Evolutionary conservation across 2,888 invertebrate species (phyloP), one percentile per base, ranked within the genome.

Genomic region (Ophion ellenae): DNA sequence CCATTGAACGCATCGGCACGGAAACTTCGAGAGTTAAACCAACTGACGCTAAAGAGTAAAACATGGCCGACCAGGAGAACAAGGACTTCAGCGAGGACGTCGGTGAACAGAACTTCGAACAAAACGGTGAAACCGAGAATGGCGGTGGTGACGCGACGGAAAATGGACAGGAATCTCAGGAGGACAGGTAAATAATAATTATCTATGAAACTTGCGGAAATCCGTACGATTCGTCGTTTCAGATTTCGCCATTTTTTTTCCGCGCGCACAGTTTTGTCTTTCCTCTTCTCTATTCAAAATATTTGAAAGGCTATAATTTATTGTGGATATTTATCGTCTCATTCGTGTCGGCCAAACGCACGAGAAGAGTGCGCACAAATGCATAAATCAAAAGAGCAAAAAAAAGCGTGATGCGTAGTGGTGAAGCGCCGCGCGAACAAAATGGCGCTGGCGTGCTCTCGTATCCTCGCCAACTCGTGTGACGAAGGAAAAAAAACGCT

Each of bases 101-200:
- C 83, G 94, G 95, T 73, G 96, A 97, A 91, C 96, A 96, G 94
- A 95, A 94, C 90, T 95, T 95, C 88, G 94, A 95, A 88, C 96
- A 96, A 94, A 95, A 95, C 92, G 94, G 94, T 88, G 93, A 94
- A 73, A 94, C 95, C 85, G 96, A 96, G 94, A 96, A 96, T 93
- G 86, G 86, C 66, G 81, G 96, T 90, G 97, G 96, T 93, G 96
- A 95, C 92, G 96, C 95, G 91, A 95, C 96, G 91, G 97, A 97
- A 93, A 96, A 96, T 94, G 96, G 96, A 89, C 93, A 93, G 89
- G 94, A 94, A 80, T 92, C 93, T 53, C 93, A 94, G 86, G 94
- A 94, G 88, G 94, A 94, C 91, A 94, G 94, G 94, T 94, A 94
- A 93, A 86, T 87, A 81, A 88, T 87, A 76, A 61, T 66, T 66